phyloP scores from a whole-genome alignment of 64 coral and sea anemone genomes.

The Montipora efflorescens region DNA sequence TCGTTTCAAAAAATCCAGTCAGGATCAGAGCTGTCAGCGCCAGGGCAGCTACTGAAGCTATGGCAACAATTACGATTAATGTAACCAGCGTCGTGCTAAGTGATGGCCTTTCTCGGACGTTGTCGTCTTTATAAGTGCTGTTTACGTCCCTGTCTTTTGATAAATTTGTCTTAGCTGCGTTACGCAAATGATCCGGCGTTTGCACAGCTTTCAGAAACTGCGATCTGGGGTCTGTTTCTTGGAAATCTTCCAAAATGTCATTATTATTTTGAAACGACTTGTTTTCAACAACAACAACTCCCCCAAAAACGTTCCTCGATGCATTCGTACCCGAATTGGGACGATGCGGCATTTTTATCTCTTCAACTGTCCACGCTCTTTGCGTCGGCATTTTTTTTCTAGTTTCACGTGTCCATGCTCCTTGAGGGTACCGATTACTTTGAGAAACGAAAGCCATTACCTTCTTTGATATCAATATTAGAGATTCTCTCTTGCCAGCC shows the following conservation, averaged over 20 bases:
- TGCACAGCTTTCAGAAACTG: background rate
- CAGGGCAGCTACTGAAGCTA: background rate
- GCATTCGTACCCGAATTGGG: background rate
- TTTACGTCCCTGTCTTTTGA: background rate
- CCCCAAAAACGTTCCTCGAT: background rate
- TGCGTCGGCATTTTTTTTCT: background rate
- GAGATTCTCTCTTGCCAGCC: background rate
- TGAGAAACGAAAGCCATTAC: background rate
- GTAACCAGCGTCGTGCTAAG: background rate
- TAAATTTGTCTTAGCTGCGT: background rate
- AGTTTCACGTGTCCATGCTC: background rate
- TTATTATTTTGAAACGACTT: background rate
- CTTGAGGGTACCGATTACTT: background rate
- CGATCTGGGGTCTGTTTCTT: background rate
- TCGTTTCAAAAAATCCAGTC: background rate
- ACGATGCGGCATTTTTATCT: background rate
- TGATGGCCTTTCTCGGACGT: background rate
- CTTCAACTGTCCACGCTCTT: background rate
- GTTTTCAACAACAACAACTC: background rate
- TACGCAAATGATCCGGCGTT: background rate
- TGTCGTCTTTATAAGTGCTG: background rate
- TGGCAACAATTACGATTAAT: background rate
- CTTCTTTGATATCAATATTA: background rate
- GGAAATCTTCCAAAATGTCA: background rate
- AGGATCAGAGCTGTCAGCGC: background rate